Conservation (phyloP, 53 echinoderm and acorn worm species). For the Mesocentrotus franciscanus region DNA sequence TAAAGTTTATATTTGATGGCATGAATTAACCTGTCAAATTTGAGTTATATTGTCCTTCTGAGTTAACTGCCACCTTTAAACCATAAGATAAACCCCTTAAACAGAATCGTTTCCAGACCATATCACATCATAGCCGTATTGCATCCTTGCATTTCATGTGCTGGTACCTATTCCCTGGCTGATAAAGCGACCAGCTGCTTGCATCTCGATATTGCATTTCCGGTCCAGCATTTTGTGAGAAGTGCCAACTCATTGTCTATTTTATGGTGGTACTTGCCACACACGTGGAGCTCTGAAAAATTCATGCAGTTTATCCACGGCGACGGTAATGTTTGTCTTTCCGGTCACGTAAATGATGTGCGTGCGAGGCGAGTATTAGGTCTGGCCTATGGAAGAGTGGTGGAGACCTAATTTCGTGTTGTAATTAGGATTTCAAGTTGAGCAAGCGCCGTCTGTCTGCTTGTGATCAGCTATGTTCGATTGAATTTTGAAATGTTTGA, state of each 20-base stretch:
- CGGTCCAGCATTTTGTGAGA: slow-evolving; percentile 11
- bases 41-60: neutral
- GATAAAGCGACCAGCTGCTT: slow-evolving; percentile 3
- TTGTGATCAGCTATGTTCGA: neutral
- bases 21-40: neutral
- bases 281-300: slow-evolving; percentile 9
- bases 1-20: neutral
- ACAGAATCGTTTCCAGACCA: neutral
- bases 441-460: neutral
- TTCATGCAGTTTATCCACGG: neutral
- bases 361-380: neutral
- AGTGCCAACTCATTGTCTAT: slow-evolving; percentile 58
- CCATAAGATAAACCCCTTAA: slow-evolving; percentile 16
- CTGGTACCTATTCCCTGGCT: slow-evolving; percentile 28
- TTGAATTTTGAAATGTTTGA: neutral
- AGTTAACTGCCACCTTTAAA: slow-evolving; percentile 43
- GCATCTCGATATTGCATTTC: slow-evolving; percentile 25
- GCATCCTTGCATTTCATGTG: neutral
- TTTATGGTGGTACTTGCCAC: slow-evolving; percentile 12
- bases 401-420: neutral
- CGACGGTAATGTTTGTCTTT: neutral
- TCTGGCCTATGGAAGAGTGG: neutral
- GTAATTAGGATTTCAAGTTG: neutral
- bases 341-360: neutral
- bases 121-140: neutral